These are phyloP conservation scores for Molossus alvarezi DNA, from an alignment of 2,797 vertebrate species.

Conservation along the genomic window DNA sequence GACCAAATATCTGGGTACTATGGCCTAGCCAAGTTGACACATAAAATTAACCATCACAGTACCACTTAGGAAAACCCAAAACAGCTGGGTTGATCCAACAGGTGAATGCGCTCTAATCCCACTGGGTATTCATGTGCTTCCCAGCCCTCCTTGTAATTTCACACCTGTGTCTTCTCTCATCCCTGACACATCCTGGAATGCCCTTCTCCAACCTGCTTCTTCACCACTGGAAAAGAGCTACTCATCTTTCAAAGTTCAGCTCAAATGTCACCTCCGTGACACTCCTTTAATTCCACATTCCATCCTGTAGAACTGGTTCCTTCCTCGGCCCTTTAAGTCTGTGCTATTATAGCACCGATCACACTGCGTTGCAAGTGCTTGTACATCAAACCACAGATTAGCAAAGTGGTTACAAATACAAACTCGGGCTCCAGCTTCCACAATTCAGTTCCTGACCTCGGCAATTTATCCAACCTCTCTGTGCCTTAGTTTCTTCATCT, in stretches of 20 bases:
- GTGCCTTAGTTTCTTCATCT: neutral
- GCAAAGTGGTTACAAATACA: neutral
- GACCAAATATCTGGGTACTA: neutral
- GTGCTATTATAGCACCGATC: neutral
- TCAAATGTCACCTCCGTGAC: constrained; percentile 51
- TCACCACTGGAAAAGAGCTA: constrained; percentile 44
- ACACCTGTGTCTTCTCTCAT: neutral
- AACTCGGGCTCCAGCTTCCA: neutral
- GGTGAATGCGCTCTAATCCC: neutral
- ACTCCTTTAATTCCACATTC: neutral
- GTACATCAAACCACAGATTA: neutral
- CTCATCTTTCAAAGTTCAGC: constrained; percentile 74
- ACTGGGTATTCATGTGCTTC: fast-evolving
- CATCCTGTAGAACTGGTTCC: neutral
- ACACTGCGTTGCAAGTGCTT: neutral
- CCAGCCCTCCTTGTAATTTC: neutral
- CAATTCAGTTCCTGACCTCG: neutral
- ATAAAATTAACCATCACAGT: neutral
- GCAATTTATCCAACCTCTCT: neutral
- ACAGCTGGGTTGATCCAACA: neutral
- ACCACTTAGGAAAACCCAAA: neutral
- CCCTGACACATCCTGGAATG: neutral
- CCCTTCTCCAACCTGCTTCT: constrained; percentile 18
- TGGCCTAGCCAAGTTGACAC: neutral
- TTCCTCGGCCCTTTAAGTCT: neutral